Conservation (phyloP, 1,140 invertebrate genomes). For the Zaprionus taronus region DNA sequence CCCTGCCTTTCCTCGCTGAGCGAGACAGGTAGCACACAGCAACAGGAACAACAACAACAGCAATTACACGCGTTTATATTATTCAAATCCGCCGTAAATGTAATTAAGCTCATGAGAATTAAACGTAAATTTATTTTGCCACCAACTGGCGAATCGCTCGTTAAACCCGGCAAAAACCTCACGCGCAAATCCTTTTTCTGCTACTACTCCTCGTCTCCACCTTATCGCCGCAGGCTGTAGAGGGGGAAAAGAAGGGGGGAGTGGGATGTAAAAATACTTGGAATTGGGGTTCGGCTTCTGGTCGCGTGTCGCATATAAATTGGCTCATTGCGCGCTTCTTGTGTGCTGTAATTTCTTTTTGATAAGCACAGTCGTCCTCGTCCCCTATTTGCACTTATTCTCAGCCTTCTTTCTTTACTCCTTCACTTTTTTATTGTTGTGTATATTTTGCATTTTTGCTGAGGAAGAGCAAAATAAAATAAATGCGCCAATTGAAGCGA, state of each 20-base stretch:
- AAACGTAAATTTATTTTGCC: conserved; percentile 68
- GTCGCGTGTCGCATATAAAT: conserved; percentile 75
- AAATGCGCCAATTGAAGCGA: conserved; percentile 1
- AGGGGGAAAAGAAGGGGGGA: not conserved
- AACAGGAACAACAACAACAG: conserved; percentile 1
- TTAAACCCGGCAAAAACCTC: conserved; percentile 32
- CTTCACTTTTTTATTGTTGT: conserved; percentile 25
- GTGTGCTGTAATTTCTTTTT: conserved; percentile 48
- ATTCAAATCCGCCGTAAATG: conserved; percentile 77
- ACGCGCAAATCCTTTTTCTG: conserved; percentile 62
- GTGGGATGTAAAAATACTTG: conserved; percentile 25
- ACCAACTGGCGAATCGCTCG: conserved; percentile 35
- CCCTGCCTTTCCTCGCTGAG: not conserved
- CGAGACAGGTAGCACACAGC: conserved; percentile 4
- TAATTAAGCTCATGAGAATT: conserved; percentile 81
- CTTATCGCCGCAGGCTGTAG: conserved; percentile 53
- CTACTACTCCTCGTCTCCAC: not conserved
- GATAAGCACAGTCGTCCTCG: conserved; percentile 48
- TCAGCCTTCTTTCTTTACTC: conserved; percentile 5
- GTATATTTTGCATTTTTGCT: conserved; percentile 21
- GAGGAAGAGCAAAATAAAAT: conserved; percentile 8
- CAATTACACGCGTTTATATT: conserved; percentile 73
- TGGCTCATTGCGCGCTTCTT: conserved; percentile 67
- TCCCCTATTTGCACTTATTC: not conserved
- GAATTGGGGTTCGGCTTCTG: conserved; percentile 38